Base-by-base conservation (phyloP, 2,113 vertebrate genomes). In the Phalacrocorax aristotelis region DNA sequence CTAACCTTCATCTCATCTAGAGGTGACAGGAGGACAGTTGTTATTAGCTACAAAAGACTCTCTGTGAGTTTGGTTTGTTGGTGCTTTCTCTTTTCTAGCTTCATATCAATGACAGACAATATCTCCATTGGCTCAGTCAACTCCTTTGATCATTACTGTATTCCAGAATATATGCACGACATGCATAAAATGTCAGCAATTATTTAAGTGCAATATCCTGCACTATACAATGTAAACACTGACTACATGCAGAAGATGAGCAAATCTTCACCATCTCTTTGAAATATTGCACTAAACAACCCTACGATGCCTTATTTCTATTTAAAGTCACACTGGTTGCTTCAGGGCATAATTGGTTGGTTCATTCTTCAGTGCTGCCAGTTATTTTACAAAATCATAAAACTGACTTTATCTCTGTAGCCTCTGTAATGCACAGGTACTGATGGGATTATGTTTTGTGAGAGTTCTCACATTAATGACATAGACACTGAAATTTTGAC, bases 251-350 rank as follows among this genome's bases (percentile, higher is more conserved):
- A 85, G 60, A 81, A 92, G 65, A 85, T 32, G 52, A 87, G 68
- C 14, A 91, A 91, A 90, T 82, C n/a, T 2, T 91, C 81, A 66
- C 51, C 55, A 15, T 85, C 6, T 55, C 70, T 93, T 82, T 89
- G 89, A 92, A 95, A 96, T 85, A 92, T 20, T 87, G 68, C 51
- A 69, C 89, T 90, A 95, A 91, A 91, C 60, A 93, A 90, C 58
- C 51, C 55, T 78, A 42, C 3, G 26, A 66, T 78, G 36, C 51
- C 81, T 95, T 66, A 93, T 96, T 96, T 84, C 88, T 89, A 96
- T 97, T 95, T 94, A 86, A 92, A 94, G 93, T 90, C 92, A 96
- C 82, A 83, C 69, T 61, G 69, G 52, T 87, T 90, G 93, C 97
- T 91, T 92, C 92, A 49, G 94, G 96, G 94, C 92, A 94, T 93